Conservation (phyloP, 2,888 invertebrate species). For the Pecten maximus region DNA sequence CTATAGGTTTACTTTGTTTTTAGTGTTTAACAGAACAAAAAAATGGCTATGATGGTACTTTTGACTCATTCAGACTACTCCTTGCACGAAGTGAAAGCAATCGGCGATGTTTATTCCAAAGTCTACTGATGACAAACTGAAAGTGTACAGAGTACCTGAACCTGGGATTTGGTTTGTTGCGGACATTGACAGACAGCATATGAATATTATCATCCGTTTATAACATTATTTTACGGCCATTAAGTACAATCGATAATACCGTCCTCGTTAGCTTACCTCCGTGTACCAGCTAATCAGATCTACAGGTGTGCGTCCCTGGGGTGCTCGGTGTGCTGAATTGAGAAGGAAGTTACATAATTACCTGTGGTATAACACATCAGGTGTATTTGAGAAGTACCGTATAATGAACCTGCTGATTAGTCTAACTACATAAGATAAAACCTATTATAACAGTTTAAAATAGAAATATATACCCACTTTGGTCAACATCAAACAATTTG, state of each 20-base stretch:
- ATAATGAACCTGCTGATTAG: background rate
- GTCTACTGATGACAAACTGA: too few species aligned
- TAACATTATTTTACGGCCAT: background rate
- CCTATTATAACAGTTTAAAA: slow-evolving; percentile 5
- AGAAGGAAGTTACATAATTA: background rate
- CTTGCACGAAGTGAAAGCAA: too few species aligned
- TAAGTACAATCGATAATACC: background rate
- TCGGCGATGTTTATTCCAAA: too few species aligned
- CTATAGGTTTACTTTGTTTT: too few species aligned
- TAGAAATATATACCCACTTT: background rate
- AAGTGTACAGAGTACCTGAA: too few species aligned
- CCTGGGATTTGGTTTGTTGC: too few species aligned
- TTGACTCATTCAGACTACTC: too few species aligned
- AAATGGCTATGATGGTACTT: too few species aligned
- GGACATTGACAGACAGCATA: too few species aligned
- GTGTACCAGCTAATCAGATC: background rate
- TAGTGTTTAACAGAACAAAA: too few species aligned
- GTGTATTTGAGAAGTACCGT: background rate
- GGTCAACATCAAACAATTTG: slow-evolving; percentile 7
- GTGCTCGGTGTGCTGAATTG: background rate
- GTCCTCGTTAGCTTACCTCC: background rate
- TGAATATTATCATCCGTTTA: too few species aligned
- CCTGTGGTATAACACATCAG: background rate
- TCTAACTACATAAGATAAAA: slow-evolving; percentile 8
- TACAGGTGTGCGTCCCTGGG: slow-evolving; percentile 19